Evolutionary conservation across 2,888 invertebrate genomes (phyloP).

Genomic region (Drosophila borborema): DNA sequence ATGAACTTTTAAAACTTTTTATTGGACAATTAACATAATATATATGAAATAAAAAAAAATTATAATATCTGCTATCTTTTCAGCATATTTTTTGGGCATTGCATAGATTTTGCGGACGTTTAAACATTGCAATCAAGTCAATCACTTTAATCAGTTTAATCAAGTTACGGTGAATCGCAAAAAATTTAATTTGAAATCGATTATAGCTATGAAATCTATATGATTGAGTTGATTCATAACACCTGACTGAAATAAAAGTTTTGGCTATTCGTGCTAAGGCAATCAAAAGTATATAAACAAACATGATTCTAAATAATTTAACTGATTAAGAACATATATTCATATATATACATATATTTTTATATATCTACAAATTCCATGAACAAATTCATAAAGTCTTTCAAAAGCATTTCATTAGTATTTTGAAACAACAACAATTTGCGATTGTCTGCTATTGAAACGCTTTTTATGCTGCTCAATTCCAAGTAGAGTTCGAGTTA

Average conservation of each 20-base stretch:
- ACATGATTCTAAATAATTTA: not conserved
- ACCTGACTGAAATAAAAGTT: not conserved
- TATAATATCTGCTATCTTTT: no score
- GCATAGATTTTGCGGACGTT: no score
- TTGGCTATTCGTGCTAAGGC: not conserved
- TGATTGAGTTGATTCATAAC: not conserved
- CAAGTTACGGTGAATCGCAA: not conserved
- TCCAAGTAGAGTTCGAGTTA: conserved; percentile 23
- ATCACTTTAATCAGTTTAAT: no score
- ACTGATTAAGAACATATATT: not conserved
- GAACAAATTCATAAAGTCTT: not conserved
- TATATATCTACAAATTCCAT: not conserved
- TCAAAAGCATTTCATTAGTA: not conserved
- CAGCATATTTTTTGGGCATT: no score
- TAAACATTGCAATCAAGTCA: no score
- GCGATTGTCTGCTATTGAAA: conserved; percentile 17
- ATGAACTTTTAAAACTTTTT: no score
- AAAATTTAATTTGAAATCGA: not conserved
- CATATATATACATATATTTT: not conserved
- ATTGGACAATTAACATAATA: no score
- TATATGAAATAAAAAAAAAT: no score
- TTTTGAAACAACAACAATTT: conserved; percentile 25
- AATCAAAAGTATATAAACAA: not conserved
- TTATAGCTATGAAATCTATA: not conserved
- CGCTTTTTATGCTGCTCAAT: conserved; percentile 25